Evolutionary conservation across 2,797 vertebrate species (phyloP), one percentile per base, ranked within the genome.

Genomic region (Hapalemur alaotrensis): DNA sequence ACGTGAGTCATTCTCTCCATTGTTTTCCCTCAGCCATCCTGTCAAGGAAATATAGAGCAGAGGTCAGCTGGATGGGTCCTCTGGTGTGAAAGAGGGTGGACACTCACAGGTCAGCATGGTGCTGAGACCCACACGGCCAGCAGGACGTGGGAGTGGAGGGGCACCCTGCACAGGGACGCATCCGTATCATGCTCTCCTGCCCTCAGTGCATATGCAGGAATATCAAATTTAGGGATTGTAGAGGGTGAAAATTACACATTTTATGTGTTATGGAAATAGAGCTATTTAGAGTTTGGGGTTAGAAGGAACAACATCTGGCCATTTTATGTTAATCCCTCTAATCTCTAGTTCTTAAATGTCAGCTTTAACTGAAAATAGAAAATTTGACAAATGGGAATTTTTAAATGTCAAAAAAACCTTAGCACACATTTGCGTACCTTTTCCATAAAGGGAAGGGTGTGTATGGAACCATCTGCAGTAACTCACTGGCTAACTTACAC

Each of bases 121-220:
- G 0, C 0, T 23, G 73, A n/a, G 18, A 52, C 61, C 18, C 38
- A 14, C 14, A 3, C 6, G 22, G 4, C 17, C 43, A 35, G 28
- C 41, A 12, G 2, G 3, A 17, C 15, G 12, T 0, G 9, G 20
- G 9, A 23, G 18, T 2, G 20, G n/a, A 43, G 18, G 57, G 13
- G 15, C 30, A 2, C 0, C n/a, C 1, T 12, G 2, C 67, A 2
- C 3, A 4, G 8, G 12, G 48, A 0, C 3, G 0, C 0, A 0
- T 17, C 25, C 3, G 22, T 22, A 4, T 52, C 13, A 11, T 5
- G 25, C 35, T 20, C 43, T 18, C 25, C 22, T 17, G 13, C 25
- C 35, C 43, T 70, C 23, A 2, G 7, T 4, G 18, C 30, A 2
- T n/a, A 18, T 3, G 12, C 28, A 28, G 25, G 9, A 41, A 22